Evolutionary conservation across 2,113 vertebrate genomes (phyloP), one percentile per base, ranked within the genome.

Genomic region (Antennarius striatus): DNA sequence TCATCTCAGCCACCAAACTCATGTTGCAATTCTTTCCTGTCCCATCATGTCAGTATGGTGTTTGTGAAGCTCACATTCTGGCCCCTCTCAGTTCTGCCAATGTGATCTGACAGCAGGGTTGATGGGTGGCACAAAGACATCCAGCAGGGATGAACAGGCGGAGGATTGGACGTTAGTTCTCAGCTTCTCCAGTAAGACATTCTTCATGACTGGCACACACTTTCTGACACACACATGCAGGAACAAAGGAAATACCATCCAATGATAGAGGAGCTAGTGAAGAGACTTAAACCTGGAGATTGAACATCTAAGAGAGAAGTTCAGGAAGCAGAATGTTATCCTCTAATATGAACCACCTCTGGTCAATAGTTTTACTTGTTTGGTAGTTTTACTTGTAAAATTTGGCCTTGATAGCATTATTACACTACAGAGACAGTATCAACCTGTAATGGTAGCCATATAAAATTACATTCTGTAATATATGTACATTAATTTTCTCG

Each of bases 101-200:
- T 4, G 47, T 30, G 56, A 68, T 59, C 68, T 57, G 84, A 88
- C 84, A 88, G 83, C 83, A 80, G 73, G 77, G 60, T 49, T 70
- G 76, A 87, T 81, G 79, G 73, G 77, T 77, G 77, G 69, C 55
- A 51, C 65, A 75, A 60, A 83, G 81, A 84, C 58, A 55, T 54
- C 75, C 86, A 74, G 73, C 71, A 79, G 79, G 78, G 59, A 81
- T 40, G 75, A 64, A 14, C 65, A 79, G 74, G 65, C 52, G 42
- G 71, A 60, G 47, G 74, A 57, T 56, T 78, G 71, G 80, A 83
- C 78, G 51, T 45, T 62, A 54, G 51, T 6, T 74, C 86, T 83
- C 84, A 86, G 88, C 84, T 79, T 85, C 79, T 63, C n/a, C 82
- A 85, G 84, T 69, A 39, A 76, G 83, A 53, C 68, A 68, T 45